These are phyloP conservation scores for Peromyscus melanophrys DNA, from an alignment of 2,797 vertebrate genomes.

Conservation along the genomic window DNA sequence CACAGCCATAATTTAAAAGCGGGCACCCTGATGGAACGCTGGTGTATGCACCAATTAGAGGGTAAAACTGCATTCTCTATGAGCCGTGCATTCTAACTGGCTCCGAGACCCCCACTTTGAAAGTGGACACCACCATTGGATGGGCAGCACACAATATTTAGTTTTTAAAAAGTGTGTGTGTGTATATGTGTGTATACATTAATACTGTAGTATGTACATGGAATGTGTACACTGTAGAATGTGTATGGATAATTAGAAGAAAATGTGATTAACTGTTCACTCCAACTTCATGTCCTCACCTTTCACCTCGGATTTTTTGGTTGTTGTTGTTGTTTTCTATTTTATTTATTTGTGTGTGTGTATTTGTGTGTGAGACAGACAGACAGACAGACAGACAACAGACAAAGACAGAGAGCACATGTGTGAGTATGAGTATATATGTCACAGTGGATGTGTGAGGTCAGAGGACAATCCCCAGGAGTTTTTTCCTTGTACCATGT, in stretches of 20 bases:
- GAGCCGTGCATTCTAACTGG: background rate
- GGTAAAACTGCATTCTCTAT: background rate
- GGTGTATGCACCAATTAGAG: background rate
- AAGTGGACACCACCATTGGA: background rate
- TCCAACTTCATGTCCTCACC: background rate
- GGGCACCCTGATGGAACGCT: rapidly evolving
- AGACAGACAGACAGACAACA: background rate
- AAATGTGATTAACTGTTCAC: background rate
- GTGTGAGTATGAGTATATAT: background rate
- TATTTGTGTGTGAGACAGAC: background rate
- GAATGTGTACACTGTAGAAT: too few species aligned
- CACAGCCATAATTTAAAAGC: background rate
- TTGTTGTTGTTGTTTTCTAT: background rate
- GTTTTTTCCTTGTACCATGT: background rate
- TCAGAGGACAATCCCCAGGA: background rate
- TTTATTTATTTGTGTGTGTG: background rate
- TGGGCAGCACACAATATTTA: background rate
- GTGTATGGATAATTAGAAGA: background rate
- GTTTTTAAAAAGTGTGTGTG: background rate
- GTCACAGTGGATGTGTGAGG: background rate
- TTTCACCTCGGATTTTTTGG: background rate
- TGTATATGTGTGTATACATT: background rate
- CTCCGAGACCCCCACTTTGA: background rate
- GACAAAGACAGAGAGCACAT: background rate
- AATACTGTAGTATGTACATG: background rate